Evolutionary conservation across 1,140 invertebrate species (phyloP), one percentile per base, ranked within the genome.

Genomic region (Aphelenchoides avenae): DNA sequence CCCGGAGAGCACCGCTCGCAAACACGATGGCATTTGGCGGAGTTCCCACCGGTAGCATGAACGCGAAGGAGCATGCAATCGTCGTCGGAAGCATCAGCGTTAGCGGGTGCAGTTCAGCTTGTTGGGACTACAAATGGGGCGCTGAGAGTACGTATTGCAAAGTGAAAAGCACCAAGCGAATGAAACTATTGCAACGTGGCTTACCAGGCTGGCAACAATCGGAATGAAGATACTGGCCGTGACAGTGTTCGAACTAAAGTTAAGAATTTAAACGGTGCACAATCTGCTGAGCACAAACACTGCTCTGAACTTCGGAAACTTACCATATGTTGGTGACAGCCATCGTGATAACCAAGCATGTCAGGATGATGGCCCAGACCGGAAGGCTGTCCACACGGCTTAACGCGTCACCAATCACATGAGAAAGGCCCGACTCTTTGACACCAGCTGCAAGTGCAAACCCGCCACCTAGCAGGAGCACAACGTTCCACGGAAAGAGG

Each of bases 1-100:
- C 69, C 46, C 64, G 66, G 2, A 81, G 41, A 47, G 69, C 63
- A 13, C 80, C 80, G 42, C 68, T 71, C 1, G 77, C 86, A 42
- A 87, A 87, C 0, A 88, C 89, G 48, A 95, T 88, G 1, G 91
- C 90, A 79, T 95, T 95, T 18, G 90, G 90, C 2, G 90, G 89
- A 4, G 86, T 87, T 24, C 85, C 84, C 1, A 79, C 86, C 84
- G 73, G 58, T 69, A 87, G 74, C 78, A 86, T 84, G 27, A 84
- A 85, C 20, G 83, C 83, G 66, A 79, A 82, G 15, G 78, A 80
- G 13, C 65, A 70, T 1, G 41, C 78, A 50, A 54, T 61, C 5
- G 79, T 74, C 1, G 76, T 73, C 0, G 81, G 80, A 5, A 82
- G 64, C 77, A 82, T 80, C 30, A 81, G 70, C 52, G 77, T 78